phyloP scores from a whole-genome alignment of 2,888 invertebrate species.

The Xestobium rufovillosum region DNA sequence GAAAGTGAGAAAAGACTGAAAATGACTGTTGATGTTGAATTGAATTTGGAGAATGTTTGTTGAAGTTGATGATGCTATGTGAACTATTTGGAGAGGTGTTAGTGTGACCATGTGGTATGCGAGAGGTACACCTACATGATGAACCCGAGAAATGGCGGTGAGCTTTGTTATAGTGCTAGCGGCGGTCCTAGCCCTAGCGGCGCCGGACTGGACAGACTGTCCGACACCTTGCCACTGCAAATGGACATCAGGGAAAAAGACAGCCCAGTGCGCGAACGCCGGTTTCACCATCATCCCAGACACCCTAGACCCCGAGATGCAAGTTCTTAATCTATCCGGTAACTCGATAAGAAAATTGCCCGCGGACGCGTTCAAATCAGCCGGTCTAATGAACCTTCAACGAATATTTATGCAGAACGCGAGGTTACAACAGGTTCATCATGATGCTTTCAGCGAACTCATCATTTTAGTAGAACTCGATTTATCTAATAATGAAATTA shows the following conservation, averaged over 20 bases:
- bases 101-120: constrained; percentile 23
- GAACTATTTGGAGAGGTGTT: constrained; percentile 13
- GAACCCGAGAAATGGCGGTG: constrained; percentile 39
- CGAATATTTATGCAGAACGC: constrained; percentile 72
- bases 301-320: constrained; percentile 65
- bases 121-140: constrained; percentile 30
- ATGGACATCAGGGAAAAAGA: constrained; percentile 88
- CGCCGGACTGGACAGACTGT: constrained; percentile 83
- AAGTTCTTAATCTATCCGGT: constrained; percentile 77
- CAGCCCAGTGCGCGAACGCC: constrained; percentile 76
- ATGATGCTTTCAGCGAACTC: constrained; percentile 79
- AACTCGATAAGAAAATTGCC: constrained; percentile 70
- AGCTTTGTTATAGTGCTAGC: constrained; percentile 37
- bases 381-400: constrained; percentile 77
- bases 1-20: neutral
- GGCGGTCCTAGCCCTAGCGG: constrained; percentile 45
- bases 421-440: constrained; percentile 66
- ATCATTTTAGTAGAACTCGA: constrained; percentile 82
- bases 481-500: constrained; percentile 73
- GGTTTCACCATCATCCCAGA: constrained; percentile 72
- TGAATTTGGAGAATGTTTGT: neutral
- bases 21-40: neutral
- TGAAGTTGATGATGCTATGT: constrained; percentile 3
- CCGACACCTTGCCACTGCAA: constrained; percentile 82
- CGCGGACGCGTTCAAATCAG: constrained; percentile 69